phyloP scores from a whole-genome alignment of 2,113 vertebrate species.

The Anoura caudifer region DNA sequence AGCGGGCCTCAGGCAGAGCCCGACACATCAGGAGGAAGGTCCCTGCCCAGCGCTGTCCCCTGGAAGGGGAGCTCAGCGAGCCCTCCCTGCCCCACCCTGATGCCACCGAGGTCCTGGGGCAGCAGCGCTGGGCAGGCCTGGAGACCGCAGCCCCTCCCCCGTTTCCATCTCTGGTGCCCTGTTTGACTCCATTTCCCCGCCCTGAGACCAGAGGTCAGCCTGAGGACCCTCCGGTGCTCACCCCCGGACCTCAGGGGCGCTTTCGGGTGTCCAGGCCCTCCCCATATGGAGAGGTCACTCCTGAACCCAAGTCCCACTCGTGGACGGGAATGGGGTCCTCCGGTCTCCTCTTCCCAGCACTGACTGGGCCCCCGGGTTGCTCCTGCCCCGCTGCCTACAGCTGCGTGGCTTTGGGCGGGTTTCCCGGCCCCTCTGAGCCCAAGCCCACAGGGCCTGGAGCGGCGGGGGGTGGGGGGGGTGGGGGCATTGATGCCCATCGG shows the following conservation, averaged over 20 bases:
- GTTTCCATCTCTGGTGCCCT: fast-evolving
- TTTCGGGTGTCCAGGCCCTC: not conserved
- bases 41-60: not conserved
- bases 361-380: fast-evolving
- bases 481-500: fast-evolving
- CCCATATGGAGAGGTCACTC: fast-evolving
- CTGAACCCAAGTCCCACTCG: not conserved
- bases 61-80: fast-evolving
- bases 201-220: not conserved
- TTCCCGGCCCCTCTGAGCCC: not conserved
- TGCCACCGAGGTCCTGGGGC: fast-evolving
- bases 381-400: fast-evolving
- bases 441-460: fast-evolving
- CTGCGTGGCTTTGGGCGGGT: not conserved
- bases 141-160: not conserved
- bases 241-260: fast-evolving
- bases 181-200: not conserved
- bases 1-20: no score
- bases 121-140: not conserved
- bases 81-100: fast-evolving
- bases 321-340: not conserved
- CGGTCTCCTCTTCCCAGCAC: no score
- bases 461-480: no score
- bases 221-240: fast-evolving
- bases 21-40: fast-evolving